Evolutionary conservation across 2,888 invertebrate species (phyloP).

Genomic region (Leptopilina drosophilae): DNA sequence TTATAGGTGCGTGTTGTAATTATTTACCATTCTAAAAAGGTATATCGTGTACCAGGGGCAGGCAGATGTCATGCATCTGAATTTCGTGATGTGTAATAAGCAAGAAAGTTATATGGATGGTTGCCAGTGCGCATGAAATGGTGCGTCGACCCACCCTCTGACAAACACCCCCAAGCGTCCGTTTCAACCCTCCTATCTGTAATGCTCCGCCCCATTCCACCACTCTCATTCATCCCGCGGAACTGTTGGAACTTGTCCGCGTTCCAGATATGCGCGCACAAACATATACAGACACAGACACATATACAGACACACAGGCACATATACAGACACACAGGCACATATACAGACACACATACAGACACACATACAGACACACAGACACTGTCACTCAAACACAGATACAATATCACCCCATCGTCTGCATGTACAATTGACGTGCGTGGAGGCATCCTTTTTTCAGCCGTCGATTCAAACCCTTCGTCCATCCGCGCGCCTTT

Average conservation of each 20-base stretch:
- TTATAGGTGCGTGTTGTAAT: too few species aligned
- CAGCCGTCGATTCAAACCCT: conserved; percentile 55
- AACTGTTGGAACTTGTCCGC: conserved; percentile 36
- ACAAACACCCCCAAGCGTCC: conserved; percentile 70
- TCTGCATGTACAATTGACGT: conserved; percentile 36
- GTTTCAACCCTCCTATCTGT: conserved; percentile 73
- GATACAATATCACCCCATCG: conserved; percentile 1
- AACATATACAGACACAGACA: neutral
- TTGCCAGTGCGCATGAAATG: conserved; percentile 64
- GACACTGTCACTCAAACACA: too few species aligned
- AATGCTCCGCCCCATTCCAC: conserved; percentile 70
- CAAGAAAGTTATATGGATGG: conserved; percentile 12
- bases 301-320: conserved; percentile 2
- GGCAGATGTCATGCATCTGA: conserved; percentile 46
- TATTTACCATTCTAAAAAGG: too few species aligned
- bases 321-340: conserved; percentile 12
- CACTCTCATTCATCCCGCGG: conserved; percentile 63
- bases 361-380: neutral
- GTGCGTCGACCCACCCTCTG: conserved; percentile 73
- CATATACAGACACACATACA: conserved; percentile 10
- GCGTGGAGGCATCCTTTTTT: conserved; percentile 46
- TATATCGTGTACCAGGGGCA: neutral
- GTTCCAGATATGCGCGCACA: neutral
- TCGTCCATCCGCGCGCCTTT: conserved; percentile 54
- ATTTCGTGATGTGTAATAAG: conserved; percentile 12